Evolutionary conservation across 2,797 vertebrate genomes (phyloP), one percentile per base, ranked within the genome.

Genomic region (Manis crassicaudata): DNA sequence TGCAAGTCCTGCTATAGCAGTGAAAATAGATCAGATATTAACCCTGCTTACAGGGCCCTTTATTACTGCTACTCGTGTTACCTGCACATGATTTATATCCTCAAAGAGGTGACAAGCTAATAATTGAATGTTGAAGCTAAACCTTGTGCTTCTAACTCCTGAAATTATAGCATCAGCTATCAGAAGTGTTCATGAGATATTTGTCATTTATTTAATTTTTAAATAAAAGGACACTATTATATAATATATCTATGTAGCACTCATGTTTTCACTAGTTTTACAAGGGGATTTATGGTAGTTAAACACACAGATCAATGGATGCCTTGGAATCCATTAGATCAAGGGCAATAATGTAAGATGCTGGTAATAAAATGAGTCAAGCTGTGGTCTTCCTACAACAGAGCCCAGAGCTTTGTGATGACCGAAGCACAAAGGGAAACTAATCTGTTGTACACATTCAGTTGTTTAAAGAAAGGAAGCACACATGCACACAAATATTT

Each of bases 101-200:
- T 95, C 77, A 77, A 67, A 58, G 40, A 90, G 77, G 77, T 80
- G 60, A 92, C 72, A 88, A 92, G 68, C 70, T 50, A 86, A 83
- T 73, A 76, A 88, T 12, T 72, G 56, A 93, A 92, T 56, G 25
- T 6, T 87, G 62, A 93, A 89, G 85, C 18, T 37, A 77, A 80
- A 88, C 60, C 75, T 82, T 73, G 25, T 62, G 37, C 40, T 89
- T 96, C 67, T 82, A 27, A 92, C 60, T 81, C 76, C 83, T 70
- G 50, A 76, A 72, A 80, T 73, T 94, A 90, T 35, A 86, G 60
- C 92, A 35, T 11, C 43, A 21, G 83, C 83, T 95, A 75, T 95
- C 80, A 92, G 58, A 75, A 20, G 17, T 67, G 14, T 63, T 90
- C 62, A 68, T 90, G 56, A 91, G 88, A 63, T 52, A 79, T n/a